Evolutionary conservation across 1,140 invertebrate species (phyloP), one percentile per base, ranked within the genome.

Genomic region (Metopolophium dirhodum): DNA sequence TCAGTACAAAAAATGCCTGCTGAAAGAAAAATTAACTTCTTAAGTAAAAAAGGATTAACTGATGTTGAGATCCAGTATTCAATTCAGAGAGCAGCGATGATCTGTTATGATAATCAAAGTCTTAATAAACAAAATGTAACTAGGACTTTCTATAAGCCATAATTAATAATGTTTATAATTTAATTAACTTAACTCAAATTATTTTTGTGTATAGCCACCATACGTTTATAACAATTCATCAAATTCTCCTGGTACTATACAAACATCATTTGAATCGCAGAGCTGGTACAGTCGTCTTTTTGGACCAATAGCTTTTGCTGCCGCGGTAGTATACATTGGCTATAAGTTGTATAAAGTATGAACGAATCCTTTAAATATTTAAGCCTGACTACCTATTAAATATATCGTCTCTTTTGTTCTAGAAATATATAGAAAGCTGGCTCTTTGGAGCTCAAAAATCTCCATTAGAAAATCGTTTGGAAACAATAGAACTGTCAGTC

Each of bases 381-480:
- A n/a, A 68, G 30, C 30, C 22, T 41, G 41, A 41, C 41, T 4
- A 4, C 3, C 7, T 22, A 18, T 41, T 91, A 51, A n/a, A 51
- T 61, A 77, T n/a, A 20, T 1, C 7, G 8, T 77, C 2, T 68
- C 23, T 91, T 68, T 47, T 82, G 4, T 91, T 83, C 0, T 47
- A 93, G 91, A 93, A 93, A 54, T 93, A 93, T 20, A 30, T 93
- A 57, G 35, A 86, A 93, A 83, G 4, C 6, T 93, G 91, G 91
- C 82, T 93, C 26, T 93, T 93, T 57, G 91, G 91, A 8, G 2
- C 0, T 45, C 20, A 41, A 57, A 83, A 93, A 57, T 22, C 51
- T 30, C 11, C 49, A 57, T 2, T 93, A 4, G 77, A 86, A 86
- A 18, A n/a, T 9, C 91, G 91, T 86, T 57, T 93, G 0, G 45